Evolutionary conservation across 2,888 invertebrate genomes (phyloP).

Genomic region (Melolontha melolontha): DNA sequence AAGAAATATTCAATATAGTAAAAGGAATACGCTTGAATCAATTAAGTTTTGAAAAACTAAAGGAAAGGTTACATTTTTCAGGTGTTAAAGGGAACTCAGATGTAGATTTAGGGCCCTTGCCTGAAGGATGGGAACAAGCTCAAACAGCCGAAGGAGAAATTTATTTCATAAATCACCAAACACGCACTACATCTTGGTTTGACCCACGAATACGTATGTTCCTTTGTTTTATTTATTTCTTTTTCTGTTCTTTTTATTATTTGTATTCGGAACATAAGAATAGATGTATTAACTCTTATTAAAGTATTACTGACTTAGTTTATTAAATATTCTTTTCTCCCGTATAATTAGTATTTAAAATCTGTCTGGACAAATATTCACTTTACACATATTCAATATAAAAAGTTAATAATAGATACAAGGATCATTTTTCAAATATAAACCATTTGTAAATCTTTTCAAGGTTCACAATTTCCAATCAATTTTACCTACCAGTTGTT

Average conservation of each 20-base stretch:
- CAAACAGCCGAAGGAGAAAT: conserved; percentile 87
- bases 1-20: conserved; percentile 33
- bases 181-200: conserved; percentile 97
- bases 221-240: conserved; percentile 22
- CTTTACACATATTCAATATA: not conserved
- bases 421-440: not conserved
- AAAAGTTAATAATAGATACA: not conserved
- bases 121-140: conserved; percentile 91
- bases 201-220: conserved; percentile 97
- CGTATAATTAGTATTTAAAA: not conserved
- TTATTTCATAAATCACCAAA: conserved; percentile 93
- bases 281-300: conserved; percentile 1
- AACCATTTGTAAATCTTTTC: too few species aligned
- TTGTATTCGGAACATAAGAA: not conserved
- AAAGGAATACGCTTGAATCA: conserved; percentile 24
- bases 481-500: too few species aligned
- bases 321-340: conserved; percentile 12
- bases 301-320: conserved; percentile 4
- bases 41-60: conserved; percentile 27
- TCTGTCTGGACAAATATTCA: conserved; percentile 7
- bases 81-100: conserved; percentile 63
- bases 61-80: conserved; percentile 47
- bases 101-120: conserved; percentile 80
- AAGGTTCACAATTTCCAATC: too few species aligned
- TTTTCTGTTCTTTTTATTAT: conserved; percentile 13